Conservation (phyloP, 2,888 invertebrate species). For the Carabus problematicus region DNA sequence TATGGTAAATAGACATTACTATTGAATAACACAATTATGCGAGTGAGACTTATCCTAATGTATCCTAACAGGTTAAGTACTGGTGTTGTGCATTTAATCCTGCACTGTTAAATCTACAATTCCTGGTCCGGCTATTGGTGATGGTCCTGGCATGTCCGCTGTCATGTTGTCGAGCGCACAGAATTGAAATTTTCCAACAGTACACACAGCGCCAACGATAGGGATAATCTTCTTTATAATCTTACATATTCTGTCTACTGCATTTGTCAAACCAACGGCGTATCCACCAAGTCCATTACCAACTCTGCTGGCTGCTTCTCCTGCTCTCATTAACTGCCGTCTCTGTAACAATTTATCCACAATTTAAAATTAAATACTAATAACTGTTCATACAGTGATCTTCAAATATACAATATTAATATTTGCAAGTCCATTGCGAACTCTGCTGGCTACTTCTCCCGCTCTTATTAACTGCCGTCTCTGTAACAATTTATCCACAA, state of each 20-base stretch:
- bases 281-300: constrained; percentile 55
- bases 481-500: constrained; percentile 48
- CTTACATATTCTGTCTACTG: constrained; percentile 56
- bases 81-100: constrained; percentile 4
- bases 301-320: constrained; percentile 53
- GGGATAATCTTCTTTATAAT: constrained; percentile 57
- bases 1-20: too few relatives aligned
- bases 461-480: constrained; percentile 52
- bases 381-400: background rate
- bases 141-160: constrained; percentile 45
- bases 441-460: constrained; percentile 54
- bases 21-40: background rate
- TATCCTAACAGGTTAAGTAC: background rate
- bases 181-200: constrained; percentile 57
- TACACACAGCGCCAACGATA: constrained; percentile 56
- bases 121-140: constrained; percentile 18
- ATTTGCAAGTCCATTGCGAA: constrained; percentile 54
- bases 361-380: constrained; percentile 34
- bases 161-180: constrained; percentile 54
- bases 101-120: constrained; percentile 18
- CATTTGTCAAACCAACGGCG: constrained; percentile 53
- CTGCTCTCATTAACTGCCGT: constrained; percentile 53
- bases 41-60: constrained; percentile 3
- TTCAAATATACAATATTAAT: background rate
- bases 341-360: constrained; percentile 49